phyloP scores from a whole-genome alignment of 2,113 vertebrate species.

The Corvus cornix region DNA sequence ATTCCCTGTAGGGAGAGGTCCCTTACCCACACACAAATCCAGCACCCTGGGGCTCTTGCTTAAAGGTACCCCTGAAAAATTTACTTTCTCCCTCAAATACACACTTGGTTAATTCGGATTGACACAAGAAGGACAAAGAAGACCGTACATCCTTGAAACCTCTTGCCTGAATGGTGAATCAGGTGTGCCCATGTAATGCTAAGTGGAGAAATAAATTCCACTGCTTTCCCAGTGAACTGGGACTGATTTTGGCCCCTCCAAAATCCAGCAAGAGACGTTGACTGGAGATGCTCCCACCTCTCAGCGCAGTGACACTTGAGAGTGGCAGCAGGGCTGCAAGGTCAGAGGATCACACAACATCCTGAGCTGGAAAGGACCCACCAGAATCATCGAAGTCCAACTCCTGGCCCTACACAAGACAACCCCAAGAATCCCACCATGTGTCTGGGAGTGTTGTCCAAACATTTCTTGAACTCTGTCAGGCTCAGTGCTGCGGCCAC shows the following conservation, averaged over 20 bases:
- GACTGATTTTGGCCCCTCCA: not conserved
- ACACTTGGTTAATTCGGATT: rapidly evolving
- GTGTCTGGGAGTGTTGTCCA: not conserved
- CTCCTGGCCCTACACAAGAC: not conserved
- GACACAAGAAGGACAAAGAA: not conserved
- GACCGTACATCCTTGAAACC: not conserved
- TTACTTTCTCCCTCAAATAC: rapidly evolving
- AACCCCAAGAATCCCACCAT: not conserved
- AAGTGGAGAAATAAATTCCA: not conserved
- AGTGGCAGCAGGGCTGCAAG: not conserved
- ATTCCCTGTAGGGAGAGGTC: not conserved
- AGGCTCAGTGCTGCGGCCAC: not conserved
- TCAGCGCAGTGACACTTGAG: not conserved
- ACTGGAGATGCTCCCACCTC: not conserved
- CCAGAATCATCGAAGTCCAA: not conserved
- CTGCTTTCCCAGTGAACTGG: not conserved
- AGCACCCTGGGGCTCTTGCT: not conserved
- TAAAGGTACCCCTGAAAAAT: not conserved
- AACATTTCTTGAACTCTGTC: not conserved
- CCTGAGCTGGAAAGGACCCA: not conserved
- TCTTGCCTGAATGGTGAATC: not conserved
- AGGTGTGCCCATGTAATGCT: rapidly evolving
- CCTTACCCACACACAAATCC: not conserved
- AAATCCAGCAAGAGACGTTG: rapidly evolving
- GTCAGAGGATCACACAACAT: not conserved